A percentile compares a stretch with the other conserved stretches of the same genome.
Conservation (phyloP, 2,797 vertebrate species). For the Artibeus jamaicensis region DNA sequence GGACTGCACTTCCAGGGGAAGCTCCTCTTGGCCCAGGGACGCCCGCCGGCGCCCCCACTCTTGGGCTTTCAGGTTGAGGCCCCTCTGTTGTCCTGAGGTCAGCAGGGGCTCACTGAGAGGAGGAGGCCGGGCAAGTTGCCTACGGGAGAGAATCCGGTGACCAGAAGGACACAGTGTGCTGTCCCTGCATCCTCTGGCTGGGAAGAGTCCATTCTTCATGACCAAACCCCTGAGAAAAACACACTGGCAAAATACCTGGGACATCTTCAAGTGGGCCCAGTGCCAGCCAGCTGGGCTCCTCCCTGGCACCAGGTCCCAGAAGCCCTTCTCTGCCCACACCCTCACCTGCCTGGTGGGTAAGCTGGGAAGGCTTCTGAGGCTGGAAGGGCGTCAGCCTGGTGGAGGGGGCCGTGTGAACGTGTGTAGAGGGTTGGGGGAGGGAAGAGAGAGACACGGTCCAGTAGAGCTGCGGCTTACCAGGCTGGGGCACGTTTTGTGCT, state of each 20-base stretch:
- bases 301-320: not conserved
- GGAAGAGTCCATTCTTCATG: conserved; percentile 29
- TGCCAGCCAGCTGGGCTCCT: not conserved
- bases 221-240: conserved; percentile 69
- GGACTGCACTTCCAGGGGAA: not conserved
- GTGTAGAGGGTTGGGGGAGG: not conserved
- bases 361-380: not conserved
- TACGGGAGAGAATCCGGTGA: not conserved
- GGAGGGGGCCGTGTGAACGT: not conserved
- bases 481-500: conserved; percentile 54
- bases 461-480: not conserved
- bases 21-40: not conserved
- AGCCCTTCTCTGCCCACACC: not conserved
- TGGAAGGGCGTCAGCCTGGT: not conserved
- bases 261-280: not conserved
- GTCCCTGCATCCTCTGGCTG: not conserved
- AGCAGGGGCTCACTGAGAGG: not conserved
- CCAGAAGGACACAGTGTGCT: not conserved
- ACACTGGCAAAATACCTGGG: conserved; percentile 25
- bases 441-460: not conserved
- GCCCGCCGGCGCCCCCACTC: not conserved
- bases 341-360: not conserved
- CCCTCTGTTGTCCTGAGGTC: not conserved
- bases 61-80: not conserved
- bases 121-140: not conserved